phyloP scores from a whole-genome alignment of 1,140 invertebrate genomes.

The Aethina tumida region DNA sequence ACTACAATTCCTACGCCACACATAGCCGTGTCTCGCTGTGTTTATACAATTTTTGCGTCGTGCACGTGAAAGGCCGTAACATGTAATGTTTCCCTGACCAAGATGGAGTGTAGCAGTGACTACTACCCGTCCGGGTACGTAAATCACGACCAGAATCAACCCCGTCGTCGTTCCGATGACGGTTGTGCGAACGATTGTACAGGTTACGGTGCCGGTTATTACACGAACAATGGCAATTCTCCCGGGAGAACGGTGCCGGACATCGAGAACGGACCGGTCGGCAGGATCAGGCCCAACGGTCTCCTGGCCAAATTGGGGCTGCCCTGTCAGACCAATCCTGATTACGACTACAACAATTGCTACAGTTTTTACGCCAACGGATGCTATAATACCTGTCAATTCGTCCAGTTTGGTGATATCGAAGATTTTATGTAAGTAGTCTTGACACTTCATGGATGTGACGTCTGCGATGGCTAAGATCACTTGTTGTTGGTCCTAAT shows the following conservation, averaged over 20 bases:
- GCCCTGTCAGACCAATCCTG: conserved; percentile 43
- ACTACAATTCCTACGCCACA: no score
- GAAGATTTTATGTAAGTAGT: conserved; percentile 63
- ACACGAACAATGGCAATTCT: neutral
- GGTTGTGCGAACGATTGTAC: no score
- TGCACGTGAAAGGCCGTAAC: no score
- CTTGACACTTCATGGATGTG: no score
- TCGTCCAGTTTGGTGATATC: conserved; percentile 49
- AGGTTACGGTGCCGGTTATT: neutral
- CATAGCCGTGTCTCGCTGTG: no score
- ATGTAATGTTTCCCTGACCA: neutral
- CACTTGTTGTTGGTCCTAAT: no score
- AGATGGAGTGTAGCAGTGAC: neutral
- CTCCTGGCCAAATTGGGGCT: conserved; percentile 29
- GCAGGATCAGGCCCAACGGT: conserved; percentile 19
- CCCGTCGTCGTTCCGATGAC: no score
- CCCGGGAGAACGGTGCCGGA: conserved; percentile 1
- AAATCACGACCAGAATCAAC: neutral
- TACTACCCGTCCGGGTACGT: neutral
- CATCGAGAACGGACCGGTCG: neutral
- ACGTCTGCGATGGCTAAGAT: no score
- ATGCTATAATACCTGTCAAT: conserved; percentile 47
- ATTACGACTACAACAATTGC: conserved; percentile 52
- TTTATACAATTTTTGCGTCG: no score
- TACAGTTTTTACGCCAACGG: conserved; percentile 50